A percentile compares a stretch with the other conserved stretches of the same genome.
Conservation (phyloP, 2,888 invertebrate genomes). For the Cephalotes varians region DNA sequence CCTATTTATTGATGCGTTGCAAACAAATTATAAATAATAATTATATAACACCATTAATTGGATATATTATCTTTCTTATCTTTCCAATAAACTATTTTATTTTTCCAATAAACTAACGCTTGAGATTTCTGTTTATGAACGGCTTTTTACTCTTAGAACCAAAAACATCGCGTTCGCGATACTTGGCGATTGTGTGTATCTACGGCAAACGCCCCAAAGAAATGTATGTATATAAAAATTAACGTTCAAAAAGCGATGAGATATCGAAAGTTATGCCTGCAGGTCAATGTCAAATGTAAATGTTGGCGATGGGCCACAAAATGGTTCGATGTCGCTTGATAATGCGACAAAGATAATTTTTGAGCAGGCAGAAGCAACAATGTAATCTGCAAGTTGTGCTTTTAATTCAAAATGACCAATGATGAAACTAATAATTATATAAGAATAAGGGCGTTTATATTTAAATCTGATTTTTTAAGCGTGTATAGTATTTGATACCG, state of each 20-base stretch:
- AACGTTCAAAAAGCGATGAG: neutral
- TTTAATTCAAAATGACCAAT: neutral
- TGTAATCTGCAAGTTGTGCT: neutral
- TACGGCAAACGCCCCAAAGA: neutral
- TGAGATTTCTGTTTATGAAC: neutral
- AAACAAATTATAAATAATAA: neutral
- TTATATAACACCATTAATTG: neutral
- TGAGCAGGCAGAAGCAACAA: neutral
- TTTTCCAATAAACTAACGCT: neutral
- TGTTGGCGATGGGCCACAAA: neutral
- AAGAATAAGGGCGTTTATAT: neutral
- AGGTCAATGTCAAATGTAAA: slow-evolving; percentile 27
- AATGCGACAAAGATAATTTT: slow-evolving; percentile 1
- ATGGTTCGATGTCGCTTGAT: neutral
- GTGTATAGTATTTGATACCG: neutral
- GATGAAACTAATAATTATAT: neutral
- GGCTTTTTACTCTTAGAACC: slow-evolving; percentile 7
- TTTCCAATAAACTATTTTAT: neutral
- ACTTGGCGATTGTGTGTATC: neutral
- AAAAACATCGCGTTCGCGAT: neutral
- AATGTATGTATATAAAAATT: neutral
- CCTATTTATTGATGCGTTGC: neutral
- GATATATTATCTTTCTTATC: neutral
- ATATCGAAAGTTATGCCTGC: slow-evolving; percentile 2
- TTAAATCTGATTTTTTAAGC: neutral